Conservation (phyloP, 2,797 vertebrate species). For the Takifugu rubripes region DNA sequence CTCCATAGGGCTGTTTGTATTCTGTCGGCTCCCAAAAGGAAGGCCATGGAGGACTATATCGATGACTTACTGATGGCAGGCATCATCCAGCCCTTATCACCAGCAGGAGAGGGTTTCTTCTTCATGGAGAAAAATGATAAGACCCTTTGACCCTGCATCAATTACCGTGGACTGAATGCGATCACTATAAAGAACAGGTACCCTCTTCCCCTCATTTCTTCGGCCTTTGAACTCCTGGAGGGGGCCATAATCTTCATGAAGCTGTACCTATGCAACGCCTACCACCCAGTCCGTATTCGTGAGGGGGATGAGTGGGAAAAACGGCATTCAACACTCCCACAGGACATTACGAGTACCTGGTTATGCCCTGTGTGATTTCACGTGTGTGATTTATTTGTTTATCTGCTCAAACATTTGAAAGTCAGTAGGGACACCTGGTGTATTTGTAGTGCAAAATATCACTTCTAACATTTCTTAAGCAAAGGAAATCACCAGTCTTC, state of each 20-base stretch:
- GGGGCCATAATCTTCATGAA: not conserved
- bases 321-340: not conserved
- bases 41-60: too few relatives aligned
- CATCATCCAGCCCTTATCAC: not conserved
- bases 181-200: not conserved
- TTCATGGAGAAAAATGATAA: not conserved
- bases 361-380: not conserved
- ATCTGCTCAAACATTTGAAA: too few relatives aligned
- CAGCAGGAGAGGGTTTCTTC: not conserved
- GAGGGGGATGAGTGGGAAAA: not conserved
- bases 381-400: too few relatives aligned
- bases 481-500: too few relatives aligned
- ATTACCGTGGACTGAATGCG: not conserved
- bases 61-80: too few relatives aligned
- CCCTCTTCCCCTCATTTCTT: not conserved
- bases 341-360: not conserved
- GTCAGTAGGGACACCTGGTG: too few relatives aligned
- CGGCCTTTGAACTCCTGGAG: too few relatives aligned
- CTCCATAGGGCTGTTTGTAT: too few relatives aligned
- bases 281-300: not conserved
- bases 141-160: not conserved
- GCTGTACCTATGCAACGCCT: not conserved
- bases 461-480: too few relatives aligned
- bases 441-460: too few relatives aligned
- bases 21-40: too few relatives aligned